Conservation (phyloP, 1,140 invertebrate species). For the Lepidostoma basale region DNA sequence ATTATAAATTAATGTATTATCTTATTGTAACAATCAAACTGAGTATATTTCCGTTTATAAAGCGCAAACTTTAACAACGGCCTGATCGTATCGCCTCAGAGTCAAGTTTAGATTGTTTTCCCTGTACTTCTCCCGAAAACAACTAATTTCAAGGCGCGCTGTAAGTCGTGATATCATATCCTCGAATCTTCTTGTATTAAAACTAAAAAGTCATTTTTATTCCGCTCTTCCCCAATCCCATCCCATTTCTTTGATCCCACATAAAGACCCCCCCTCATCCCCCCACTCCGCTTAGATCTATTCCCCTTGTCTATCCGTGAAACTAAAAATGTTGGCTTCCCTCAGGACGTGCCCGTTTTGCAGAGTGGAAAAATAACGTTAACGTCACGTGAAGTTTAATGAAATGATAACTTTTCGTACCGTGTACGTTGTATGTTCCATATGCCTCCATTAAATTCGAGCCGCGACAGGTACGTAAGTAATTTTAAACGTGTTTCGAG, state of each 20-base stretch:
- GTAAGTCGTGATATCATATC: no score
- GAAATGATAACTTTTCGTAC: conserved; percentile 12
- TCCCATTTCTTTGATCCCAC: neutral
- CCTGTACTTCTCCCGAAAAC: no score
- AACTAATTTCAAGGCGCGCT: no score
- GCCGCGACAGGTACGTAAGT: neutral
- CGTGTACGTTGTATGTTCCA: neutral
- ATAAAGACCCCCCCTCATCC: neutral
- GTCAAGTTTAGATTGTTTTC: no score
- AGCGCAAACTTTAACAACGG: no score
- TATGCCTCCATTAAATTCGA: neutral
- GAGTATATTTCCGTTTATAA: no score
- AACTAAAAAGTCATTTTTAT: neutral
- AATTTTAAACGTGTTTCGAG: no score
- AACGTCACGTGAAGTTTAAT: conserved; percentile 9
- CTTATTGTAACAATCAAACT: no score
- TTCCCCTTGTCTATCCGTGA: neutral
- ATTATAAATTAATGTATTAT: no score
- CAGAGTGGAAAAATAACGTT: neutral
- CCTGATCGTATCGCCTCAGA: no score
- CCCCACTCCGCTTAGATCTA: neutral
- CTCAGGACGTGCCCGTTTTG: conserved; percentile 4
- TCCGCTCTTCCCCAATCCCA: neutral
- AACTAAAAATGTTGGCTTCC: conserved; percentile 1
- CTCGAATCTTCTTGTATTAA: neutral